phyloP scores from a whole-genome alignment of 2,113 vertebrate genomes.

The Neogale vison region DNA sequence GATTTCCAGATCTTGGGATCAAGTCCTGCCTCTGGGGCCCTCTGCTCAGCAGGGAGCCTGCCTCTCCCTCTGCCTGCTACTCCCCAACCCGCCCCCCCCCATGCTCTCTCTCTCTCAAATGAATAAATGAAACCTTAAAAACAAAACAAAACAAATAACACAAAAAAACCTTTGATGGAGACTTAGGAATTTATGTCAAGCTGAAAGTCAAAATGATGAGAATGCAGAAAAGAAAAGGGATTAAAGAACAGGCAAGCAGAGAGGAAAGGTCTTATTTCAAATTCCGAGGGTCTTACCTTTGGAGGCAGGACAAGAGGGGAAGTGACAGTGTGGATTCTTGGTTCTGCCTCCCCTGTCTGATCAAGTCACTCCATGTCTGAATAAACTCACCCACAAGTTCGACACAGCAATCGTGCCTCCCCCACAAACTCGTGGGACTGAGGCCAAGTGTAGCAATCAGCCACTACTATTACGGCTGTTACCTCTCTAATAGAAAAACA shows the following conservation, averaged over 20 bases:
- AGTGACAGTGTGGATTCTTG: background rate
- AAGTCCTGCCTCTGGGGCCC: background rate
- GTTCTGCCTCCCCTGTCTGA: background rate
- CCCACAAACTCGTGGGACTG: background rate
- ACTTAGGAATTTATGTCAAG: background rate
- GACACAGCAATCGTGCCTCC: accelerated
- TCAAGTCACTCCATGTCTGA: background rate
- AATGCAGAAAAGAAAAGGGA: background rate
- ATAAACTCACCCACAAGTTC: background rate
- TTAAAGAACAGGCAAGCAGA: background rate
- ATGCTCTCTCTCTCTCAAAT: too few relatives aligned
- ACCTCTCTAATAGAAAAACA: background rate
- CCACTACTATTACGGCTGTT: background rate
- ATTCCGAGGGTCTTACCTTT: background rate
- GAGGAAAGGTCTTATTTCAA: background rate
- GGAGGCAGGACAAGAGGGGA: background rate
- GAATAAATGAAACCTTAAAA: background rate
- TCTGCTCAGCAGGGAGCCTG: too few relatives aligned
- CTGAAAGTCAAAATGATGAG: background rate
- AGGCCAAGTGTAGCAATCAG: background rate
- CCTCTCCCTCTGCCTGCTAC: too few relatives aligned
- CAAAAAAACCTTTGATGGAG: background rate
- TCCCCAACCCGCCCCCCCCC: too few relatives aligned
- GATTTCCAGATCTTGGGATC: background rate
- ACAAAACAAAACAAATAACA: too few relatives aligned